A percentile compares a stretch with the other conserved stretches of the same genome.
phyloP scores from a whole-genome alignment of 2,797 vertebrate genomes.

The Pampus argenteus region DNA sequence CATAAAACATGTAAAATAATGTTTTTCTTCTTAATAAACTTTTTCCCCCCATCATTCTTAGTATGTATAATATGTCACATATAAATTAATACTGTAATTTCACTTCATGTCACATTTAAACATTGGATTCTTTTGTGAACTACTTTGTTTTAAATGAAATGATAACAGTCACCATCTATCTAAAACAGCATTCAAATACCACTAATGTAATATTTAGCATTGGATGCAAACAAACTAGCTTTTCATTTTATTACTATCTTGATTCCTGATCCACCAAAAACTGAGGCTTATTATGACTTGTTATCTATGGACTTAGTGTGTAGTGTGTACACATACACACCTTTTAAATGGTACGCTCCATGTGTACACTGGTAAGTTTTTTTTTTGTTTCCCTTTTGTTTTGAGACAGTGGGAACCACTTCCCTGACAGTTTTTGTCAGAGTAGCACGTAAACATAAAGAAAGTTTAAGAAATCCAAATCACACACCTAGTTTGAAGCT shows the following conservation, averaged over 20 bases:
- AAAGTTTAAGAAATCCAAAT: not conserved
- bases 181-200: not conserved
- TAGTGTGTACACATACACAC: too few relatives aligned
- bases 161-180: not conserved
- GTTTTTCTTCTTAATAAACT: not conserved
- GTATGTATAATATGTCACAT: not conserved
- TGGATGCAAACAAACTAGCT: not conserved
- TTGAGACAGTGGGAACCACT: not conserved
- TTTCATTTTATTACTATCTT: not conserved
- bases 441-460: not conserved
- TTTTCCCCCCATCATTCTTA: not conserved
- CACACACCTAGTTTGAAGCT: not conserved
- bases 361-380: not conserved
- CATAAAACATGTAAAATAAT: constrained; percentile 22
- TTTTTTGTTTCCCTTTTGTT: constrained; percentile 1
- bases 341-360: not conserved
- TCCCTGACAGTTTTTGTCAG: not conserved
- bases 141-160: not conserved
- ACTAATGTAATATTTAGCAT: not conserved
- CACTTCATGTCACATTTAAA: not conserved
- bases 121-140: not conserved
- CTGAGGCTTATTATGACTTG: not conserved
- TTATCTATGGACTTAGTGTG: too few relatives aligned
- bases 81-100: not conserved
- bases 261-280: not conserved